Evolutionary conservation across 2,888 invertebrate species (phyloP).

Genomic region (Megamerina dolium): DNA sequence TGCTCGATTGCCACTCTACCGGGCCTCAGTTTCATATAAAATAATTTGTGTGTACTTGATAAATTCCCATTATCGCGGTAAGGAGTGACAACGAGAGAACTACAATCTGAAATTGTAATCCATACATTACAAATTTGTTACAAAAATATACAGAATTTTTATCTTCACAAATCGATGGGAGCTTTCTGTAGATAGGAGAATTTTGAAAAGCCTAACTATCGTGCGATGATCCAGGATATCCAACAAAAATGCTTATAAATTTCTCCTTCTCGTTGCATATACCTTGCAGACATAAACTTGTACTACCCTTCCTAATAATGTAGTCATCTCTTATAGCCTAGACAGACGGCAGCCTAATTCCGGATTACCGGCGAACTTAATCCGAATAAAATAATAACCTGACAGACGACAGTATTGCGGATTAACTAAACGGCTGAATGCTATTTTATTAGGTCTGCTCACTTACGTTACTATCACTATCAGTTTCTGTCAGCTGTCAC

Average conservation of each 20-base stretch:
- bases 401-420: too few relatives aligned
- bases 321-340: too few relatives aligned
- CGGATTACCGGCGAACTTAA: too few relatives aligned
- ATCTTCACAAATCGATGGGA: not conserved
- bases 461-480: too few relatives aligned
- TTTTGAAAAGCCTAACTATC: conserved; percentile 14
- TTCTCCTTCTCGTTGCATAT: conserved; percentile 14
- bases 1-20: conserved; percentile 6
- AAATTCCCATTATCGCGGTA: conserved; percentile 13
- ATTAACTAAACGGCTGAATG: too few relatives aligned
- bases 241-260: conserved; percentile 16
- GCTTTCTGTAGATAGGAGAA: not conserved
- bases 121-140: conserved; percentile 1
- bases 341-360: too few relatives aligned
- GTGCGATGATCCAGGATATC: conserved; percentile 15
- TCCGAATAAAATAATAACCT: too few relatives aligned
- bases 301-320: conserved; percentile 3
- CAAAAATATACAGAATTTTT: conserved; percentile 1
- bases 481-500: too few relatives aligned
- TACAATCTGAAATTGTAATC: conserved; percentile 10
- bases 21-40: conserved; percentile 12
- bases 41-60: conserved; percentile 10
- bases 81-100: conserved; percentile 10
- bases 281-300: conserved; percentile 9
- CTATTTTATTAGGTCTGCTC: too few relatives aligned